These are phyloP conservation scores for Augochlorella aurata DNA, from an alignment of 2,888 invertebrate genomes.

Conservation along the genomic window DNA sequence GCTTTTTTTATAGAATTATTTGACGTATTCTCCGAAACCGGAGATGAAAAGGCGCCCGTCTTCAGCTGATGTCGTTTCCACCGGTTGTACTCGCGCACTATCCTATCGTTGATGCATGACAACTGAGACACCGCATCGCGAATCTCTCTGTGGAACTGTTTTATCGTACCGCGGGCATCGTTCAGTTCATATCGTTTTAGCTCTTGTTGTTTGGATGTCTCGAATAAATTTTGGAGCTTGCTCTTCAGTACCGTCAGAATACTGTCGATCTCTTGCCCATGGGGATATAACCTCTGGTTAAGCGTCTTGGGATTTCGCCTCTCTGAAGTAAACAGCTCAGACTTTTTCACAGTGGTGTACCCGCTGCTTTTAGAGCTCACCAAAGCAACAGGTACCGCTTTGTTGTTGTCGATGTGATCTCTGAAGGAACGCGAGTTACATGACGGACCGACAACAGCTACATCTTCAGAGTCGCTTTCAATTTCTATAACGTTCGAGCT, in stretches of 20 bases:
- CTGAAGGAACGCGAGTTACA: neutral
- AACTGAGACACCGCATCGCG: constrained; percentile 68
- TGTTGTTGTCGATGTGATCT: neutral
- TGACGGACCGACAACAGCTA: constrained; percentile 23
- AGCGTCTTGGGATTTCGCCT: constrained; percentile 14
- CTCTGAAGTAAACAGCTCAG: neutral
- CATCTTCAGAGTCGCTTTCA: constrained; percentile 66
- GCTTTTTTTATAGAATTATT: neutral
- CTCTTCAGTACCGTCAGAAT: constrained; percentile 65
- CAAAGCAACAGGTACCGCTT: constrained; percentile 63
- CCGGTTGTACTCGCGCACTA: constrained; percentile 69
- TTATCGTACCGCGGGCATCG: constrained; percentile 59
- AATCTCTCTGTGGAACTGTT: constrained; percentile 68
- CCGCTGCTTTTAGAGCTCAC: constrained; percentile 50
- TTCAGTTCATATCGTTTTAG: constrained; percentile 12
- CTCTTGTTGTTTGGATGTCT: constrained; percentile 49
- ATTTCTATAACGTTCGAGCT: constrained; percentile 59
- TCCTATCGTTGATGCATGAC: constrained; percentile 72
- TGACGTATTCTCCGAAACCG: constrained; percentile 1
- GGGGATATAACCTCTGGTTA: constrained; percentile 59
- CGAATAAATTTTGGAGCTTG: constrained; percentile 40
- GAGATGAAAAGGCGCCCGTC: neutral
- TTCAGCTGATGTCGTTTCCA: constrained; percentile 59
- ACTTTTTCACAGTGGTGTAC: neutral
- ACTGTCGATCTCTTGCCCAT: constrained; percentile 71